phyloP scores from a whole-genome alignment of 2,113 vertebrate species.

The Centropus unirufus region DNA sequence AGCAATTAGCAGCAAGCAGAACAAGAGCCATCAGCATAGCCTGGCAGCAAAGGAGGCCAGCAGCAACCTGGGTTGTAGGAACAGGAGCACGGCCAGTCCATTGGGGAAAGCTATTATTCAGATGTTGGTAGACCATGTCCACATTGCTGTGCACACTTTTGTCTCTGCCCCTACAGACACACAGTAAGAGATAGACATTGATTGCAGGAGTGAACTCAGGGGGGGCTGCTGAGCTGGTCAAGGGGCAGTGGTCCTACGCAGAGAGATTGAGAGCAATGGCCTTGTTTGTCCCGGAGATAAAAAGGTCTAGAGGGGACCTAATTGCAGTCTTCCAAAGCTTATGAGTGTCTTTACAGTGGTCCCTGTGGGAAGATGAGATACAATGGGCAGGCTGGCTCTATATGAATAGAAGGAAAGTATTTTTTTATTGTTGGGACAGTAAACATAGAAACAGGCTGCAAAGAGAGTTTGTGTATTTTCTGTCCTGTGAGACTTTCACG shows the following conservation, averaged over 20 bases:
- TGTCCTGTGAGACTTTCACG: not conserved
- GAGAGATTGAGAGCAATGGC: not conserved
- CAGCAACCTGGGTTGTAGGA: too few species aligned
- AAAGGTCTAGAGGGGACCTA: not conserved
- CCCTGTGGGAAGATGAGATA: not conserved
- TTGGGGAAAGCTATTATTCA: too few species aligned
- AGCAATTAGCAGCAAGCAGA: too few species aligned
- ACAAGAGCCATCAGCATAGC: too few species aligned
- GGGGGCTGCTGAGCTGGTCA: not conserved
- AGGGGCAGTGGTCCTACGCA: not conserved
- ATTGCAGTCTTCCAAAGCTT: accelerated
- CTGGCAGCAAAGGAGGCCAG: too few species aligned
- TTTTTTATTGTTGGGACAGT: not conserved
- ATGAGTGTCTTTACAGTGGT: not conserved
- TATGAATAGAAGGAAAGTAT: not conserved
- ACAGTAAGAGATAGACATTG: too few species aligned
- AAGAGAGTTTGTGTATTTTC: not conserved
- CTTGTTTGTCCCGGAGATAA: not conserved
- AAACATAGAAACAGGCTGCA: not conserved
- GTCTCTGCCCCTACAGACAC: too few species aligned
- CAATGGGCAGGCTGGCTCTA: not conserved
- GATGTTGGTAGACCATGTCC: too few species aligned
- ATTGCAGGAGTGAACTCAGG: too few species aligned
- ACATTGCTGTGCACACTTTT: too few species aligned
- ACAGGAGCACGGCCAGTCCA: too few species aligned